Conservation (phyloP, 2,797 vertebrate species). For the Triplophysa yarkandensis region DNA sequence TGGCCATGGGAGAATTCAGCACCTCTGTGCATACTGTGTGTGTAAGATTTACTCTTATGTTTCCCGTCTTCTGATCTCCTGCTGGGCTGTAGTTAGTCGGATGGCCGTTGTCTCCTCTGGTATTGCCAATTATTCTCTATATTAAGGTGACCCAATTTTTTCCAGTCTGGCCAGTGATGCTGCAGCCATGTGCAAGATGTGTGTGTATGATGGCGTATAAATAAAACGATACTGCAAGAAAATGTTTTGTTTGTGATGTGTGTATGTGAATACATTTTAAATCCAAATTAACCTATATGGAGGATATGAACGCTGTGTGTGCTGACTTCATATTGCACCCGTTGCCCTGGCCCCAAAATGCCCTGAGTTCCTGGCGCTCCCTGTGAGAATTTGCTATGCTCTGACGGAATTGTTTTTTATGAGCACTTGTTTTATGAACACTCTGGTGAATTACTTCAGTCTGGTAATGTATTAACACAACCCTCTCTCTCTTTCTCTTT, state of each 20-base stretch:
- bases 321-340: slow-evolving; percentile 34
- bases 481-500: slow-evolving; percentile 20
- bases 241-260: background rate
- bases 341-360: slow-evolving; percentile 35
- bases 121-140: slow-evolving; percentile 58
- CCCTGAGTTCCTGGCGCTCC: slow-evolving; percentile 36
- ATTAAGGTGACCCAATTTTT: slow-evolving; percentile 59
- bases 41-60: slow-evolving; percentile 53
- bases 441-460: slow-evolving; percentile 57
- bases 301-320: background rate
- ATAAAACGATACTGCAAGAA: background rate
- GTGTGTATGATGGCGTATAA: slow-evolving; percentile 16
- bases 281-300: no score
- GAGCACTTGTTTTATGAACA: slow-evolving; percentile 60
- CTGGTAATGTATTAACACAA: slow-evolving; percentile 56
- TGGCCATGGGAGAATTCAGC: slow-evolving; percentile 55
- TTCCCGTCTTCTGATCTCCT: slow-evolving; percentile 49
- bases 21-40: slow-evolving; percentile 42
- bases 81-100: slow-evolving; percentile 50
- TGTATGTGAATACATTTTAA: background rate
- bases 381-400: slow-evolving; percentile 23
- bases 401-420: slow-evolving; percentile 52
- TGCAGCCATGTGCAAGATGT: slow-evolving; percentile 30
- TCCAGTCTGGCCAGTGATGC: slow-evolving; percentile 39
- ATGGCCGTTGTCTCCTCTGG: slow-evolving; percentile 55